Evolutionary conservation across 2,888 invertebrate genomes (phyloP).

Genomic region (Cantharis rufa): DNA sequence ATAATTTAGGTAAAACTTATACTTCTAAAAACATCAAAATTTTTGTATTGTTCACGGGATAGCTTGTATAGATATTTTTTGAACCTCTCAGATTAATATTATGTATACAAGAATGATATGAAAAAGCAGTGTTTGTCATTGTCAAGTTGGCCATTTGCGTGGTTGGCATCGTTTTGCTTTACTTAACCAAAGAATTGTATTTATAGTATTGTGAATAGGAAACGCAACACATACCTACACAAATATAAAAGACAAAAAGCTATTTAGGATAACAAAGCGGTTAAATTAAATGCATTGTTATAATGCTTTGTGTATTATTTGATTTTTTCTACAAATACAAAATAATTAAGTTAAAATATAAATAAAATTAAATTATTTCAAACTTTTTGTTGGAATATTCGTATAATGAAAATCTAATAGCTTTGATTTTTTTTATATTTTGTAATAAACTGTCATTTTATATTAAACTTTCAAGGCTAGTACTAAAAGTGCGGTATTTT

Average conservation of each 20-base stretch:
- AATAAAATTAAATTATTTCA: no score
- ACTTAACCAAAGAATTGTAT: constrained; percentile 15
- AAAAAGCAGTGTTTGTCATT: constrained; percentile 14
- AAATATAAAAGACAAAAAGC: background rate
- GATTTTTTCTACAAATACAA: background rate
- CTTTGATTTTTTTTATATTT: no score
- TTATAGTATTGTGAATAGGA: background rate
- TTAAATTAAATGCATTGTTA: background rate
- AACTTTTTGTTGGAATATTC: no score
- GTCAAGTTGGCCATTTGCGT: constrained; percentile 7
- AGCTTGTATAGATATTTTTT: no score
- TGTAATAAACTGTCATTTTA: no score
- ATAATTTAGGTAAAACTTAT: no score
- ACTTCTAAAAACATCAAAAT: no score
- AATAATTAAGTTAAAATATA: background rate
- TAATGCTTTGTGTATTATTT: background rate
- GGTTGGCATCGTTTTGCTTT: constrained; percentile 6
- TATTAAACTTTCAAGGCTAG: no score
- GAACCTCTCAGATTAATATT: background rate
- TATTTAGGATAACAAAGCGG: background rate
- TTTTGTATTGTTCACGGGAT: no score
- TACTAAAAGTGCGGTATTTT: no score
- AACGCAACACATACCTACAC: background rate
- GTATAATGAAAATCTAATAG: no score
- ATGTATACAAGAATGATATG: background rate